Evolutionary conservation across 2,797 vertebrate species (phyloP).

Genomic region (Ctenosaura bakeri): DNA sequence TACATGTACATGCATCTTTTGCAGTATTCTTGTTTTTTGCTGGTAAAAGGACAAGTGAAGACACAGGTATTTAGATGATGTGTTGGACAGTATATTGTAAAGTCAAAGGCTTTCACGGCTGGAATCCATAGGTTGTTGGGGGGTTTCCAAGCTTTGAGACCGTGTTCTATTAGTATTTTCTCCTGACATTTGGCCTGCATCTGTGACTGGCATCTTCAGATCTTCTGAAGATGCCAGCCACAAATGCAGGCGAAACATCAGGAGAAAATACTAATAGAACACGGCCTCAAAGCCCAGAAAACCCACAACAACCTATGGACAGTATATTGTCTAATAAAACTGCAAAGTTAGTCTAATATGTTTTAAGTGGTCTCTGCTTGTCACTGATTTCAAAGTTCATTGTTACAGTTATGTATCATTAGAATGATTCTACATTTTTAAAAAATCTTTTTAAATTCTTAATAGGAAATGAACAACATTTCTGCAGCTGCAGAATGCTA

Average conservation of each 20-base stretch:
- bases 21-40: background rate
- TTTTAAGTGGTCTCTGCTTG: slow-evolving; percentile 13
- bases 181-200: too few relatives aligned
- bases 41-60: background rate
- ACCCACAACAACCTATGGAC: too few relatives aligned
- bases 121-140: too few relatives aligned
- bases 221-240: too few relatives aligned
- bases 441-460: slow-evolving; percentile 47
- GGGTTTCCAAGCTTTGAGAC: too few relatives aligned
- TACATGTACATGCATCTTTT: background rate
- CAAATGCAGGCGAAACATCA: too few relatives aligned
- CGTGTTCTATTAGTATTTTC: too few relatives aligned
- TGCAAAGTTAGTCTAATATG: background rate
- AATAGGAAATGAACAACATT: slow-evolving; percentile 95
- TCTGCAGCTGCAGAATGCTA: slow-evolving; percentile 93
- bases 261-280: too few relatives aligned
- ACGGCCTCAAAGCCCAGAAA: too few relatives aligned
- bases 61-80: background rate
- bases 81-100: background rate
- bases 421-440: background rate
- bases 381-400: slow-evolving; percentile 34
- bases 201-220: too few relatives aligned
- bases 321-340: background rate
- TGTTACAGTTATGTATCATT: background rate
- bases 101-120: too few relatives aligned